These are phyloP conservation scores for Indicator maculatus DNA, from an alignment of 2,113 vertebrate species.

Conservation along the genomic window DNA sequence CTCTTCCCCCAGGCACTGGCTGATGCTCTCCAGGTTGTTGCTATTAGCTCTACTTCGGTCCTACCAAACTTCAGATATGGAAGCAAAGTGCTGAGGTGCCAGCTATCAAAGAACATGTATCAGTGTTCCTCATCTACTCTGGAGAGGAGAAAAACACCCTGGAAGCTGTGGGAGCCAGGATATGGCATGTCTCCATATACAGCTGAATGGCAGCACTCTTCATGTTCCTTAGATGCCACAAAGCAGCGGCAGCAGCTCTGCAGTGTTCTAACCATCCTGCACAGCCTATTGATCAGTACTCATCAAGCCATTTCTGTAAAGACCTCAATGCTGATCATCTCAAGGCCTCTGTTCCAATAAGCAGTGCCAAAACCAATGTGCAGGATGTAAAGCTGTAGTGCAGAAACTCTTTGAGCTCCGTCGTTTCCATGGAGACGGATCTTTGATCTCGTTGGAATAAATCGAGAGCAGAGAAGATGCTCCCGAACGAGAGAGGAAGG, in stretches of 20 bases:
- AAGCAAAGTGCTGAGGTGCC: neutral
- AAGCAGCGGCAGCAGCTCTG: fast-evolving
- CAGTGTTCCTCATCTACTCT: neutral
- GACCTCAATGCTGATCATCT: neutral
- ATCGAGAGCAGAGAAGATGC: constrained; percentile 42
- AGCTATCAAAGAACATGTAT: fast-evolving
- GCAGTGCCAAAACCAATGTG: neutral
- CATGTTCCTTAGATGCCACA: fast-evolving
- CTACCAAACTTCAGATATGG: neutral
- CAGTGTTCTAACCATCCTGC: fast-evolving
- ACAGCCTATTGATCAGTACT: neutral
- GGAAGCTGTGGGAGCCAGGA: neutral
- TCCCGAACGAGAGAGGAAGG: constrained; percentile 14
- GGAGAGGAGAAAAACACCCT: neutral
- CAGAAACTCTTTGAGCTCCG: constrained; percentile 56
- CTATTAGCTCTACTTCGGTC: fast-evolving
- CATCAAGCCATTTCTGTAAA: neutral
- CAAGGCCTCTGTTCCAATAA: neutral
- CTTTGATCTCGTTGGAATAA: constrained; percentile 60
- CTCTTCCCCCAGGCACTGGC: neutral
- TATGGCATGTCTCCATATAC: fast-evolving
- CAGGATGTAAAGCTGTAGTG: constrained; percentile 36
- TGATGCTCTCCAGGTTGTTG: neutral
- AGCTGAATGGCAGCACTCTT: neutral
- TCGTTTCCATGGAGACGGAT: constrained; percentile 75